Evolutionary conservation across 2,888 invertebrate species (phyloP), one percentile per base, ranked within the genome.

Genomic region (Nomada hirtipes): DNA sequence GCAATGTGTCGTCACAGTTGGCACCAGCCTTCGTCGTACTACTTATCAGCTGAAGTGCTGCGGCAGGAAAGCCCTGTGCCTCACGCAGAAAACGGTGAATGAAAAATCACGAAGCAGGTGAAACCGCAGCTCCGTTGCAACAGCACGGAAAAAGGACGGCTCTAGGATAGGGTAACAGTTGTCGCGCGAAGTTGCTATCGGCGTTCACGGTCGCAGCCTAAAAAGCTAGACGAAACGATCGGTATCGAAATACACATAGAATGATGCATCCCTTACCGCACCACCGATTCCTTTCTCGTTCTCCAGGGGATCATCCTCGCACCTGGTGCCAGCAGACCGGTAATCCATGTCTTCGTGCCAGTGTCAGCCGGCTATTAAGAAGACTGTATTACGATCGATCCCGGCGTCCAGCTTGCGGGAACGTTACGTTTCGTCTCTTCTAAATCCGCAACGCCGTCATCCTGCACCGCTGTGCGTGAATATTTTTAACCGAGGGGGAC

Each of bases 241-340:
- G 52, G 4, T 4, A 23, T 23, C 36, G 18, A 55, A 42, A 59
- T 42, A 42, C 53, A 68, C 61, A 67, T 69, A 76, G 42, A 60
- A 73, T 67, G 55, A 65, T 26, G 69, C 82, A 77, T 74, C 76
- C 82, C 93, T 93, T 92, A 92, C 93, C 93, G 89, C 89, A 88
- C 82, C 72, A 81, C 79, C 85, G 76, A 81, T 84, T 80, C 89
- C 91, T 84, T 89, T 92, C 81, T 91, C 92, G 88, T 90, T 92
- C 84, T 92, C 92, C 73, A 88, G 84, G 75, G 84, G 82, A 79
- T 93, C 93, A 78, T 92, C 92, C 85, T 91, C 92, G 87, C 90
- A 86, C 67, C 87, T 86, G 75, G 82, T 84, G 74, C 86, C 80
- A 76, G 73, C 59, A 79, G 80, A 88, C 87, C 86, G 88, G 83